These are phyloP conservation scores for Chiloscyllium plagiosum DNA, from an alignment of 2,113 vertebrate species.

Conservation along the genomic window DNA sequence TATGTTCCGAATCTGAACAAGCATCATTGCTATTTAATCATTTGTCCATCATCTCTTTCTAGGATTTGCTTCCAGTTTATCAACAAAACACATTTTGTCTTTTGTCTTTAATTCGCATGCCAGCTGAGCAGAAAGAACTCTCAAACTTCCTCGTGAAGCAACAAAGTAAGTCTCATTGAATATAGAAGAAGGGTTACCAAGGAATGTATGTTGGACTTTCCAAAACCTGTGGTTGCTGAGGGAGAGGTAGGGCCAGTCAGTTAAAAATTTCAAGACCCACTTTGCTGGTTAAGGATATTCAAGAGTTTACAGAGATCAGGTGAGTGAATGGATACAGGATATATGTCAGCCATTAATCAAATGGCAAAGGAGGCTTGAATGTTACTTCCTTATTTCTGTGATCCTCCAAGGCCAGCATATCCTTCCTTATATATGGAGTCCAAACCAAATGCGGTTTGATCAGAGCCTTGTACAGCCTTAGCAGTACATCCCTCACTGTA, in stretches of 20 bases:
- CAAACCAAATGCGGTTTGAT: too few relatives aligned
- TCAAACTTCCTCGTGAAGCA: conserved; percentile 69
- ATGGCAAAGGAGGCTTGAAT: neutral
- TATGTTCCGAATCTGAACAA: neutral
- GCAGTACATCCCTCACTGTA: too few relatives aligned
- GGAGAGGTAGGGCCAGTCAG: neutral
- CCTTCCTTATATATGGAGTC: too few relatives aligned
- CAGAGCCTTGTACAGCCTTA: too few relatives aligned
- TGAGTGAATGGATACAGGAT: neutral
- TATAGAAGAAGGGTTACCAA: neutral
- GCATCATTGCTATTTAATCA: neutral
- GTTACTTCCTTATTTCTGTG: too few relatives aligned
- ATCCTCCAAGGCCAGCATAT: too few relatives aligned
- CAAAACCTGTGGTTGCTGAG: neutral
- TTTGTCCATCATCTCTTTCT: neutral
- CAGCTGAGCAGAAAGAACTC: conserved; percentile 55
- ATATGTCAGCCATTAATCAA: neutral
- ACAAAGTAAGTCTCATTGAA: conserved; percentile 58
- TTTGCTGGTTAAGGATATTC: neutral
- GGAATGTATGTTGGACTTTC: neutral
- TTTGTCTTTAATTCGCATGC: conserved; percentile 71
- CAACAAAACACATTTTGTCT: conserved; percentile 76
- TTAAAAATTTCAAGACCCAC: neutral
- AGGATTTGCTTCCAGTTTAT: conserved; percentile 54
- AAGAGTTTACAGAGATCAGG: neutral